phyloP scores from a whole-genome alignment of 2,113 vertebrate species.

The Pollachius pollachius region DNA sequence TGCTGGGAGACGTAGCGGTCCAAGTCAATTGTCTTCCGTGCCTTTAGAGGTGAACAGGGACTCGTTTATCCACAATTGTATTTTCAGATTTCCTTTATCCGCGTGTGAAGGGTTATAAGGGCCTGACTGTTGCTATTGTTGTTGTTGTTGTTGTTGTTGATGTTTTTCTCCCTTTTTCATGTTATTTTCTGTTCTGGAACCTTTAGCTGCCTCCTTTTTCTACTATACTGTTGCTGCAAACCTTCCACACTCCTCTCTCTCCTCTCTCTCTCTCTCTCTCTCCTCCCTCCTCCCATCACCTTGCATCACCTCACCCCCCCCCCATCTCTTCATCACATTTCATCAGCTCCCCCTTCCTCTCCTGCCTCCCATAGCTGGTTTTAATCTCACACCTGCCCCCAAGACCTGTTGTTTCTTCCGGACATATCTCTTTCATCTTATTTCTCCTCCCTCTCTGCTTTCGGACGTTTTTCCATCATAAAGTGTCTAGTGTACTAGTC shows the following conservation, averaged over 20 bases:
- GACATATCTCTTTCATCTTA: too few relatives aligned
- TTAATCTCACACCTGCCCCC: too few relatives aligned
- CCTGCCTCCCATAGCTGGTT: too few relatives aligned
- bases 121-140: not conserved
- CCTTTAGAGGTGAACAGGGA: slow-evolving; percentile 14
- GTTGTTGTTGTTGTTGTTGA: not conserved
- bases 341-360: too few relatives aligned
- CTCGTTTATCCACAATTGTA: not conserved
- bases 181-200: not conserved
- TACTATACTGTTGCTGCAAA: not conserved
- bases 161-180: not conserved
- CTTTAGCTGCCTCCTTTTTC: not conserved
- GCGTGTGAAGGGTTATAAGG: not conserved
- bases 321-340: too few relatives aligned
- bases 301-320: too few relatives aligned
- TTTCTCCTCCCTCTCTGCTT: too few relatives aligned
- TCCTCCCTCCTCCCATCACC: not conserved
- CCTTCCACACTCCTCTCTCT: not conserved
- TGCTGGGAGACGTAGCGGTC: slow-evolving; percentile 5
- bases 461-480: too few relatives aligned
- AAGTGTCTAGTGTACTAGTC: too few relatives aligned
- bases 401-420: too few relatives aligned
- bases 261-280: not conserved
- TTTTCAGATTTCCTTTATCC: slow-evolving; percentile 1
- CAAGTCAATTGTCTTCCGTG: slow-evolving; percentile 1